Conservation (phyloP, 2,113 vertebrate genomes). For the Patagioenas fasciata region DNA sequence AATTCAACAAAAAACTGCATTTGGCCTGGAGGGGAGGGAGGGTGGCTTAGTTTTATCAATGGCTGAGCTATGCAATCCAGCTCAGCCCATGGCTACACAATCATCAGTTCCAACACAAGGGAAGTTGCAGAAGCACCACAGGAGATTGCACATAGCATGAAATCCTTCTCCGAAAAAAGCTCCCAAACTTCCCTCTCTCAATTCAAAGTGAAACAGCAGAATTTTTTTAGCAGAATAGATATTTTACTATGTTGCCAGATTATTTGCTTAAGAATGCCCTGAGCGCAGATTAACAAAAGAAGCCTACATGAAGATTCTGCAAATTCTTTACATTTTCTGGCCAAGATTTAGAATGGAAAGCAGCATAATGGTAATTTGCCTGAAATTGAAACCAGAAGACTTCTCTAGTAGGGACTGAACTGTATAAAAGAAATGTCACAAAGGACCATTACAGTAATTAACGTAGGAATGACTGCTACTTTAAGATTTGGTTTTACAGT, state of each 20-base stretch:
- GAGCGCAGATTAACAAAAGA: slow-evolving; percentile 14
- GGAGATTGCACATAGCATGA: background rate
- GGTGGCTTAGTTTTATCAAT: background rate
- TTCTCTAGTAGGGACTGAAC: background rate
- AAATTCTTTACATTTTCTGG: slow-evolving; percentile 57
- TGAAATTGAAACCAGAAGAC: slow-evolving; percentile 40
- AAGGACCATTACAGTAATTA: background rate
- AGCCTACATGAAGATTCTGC: slow-evolving; percentile 16
- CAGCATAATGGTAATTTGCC: background rate
- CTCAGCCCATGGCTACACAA: background rate
- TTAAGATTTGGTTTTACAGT: background rate
- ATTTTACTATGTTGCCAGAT: background rate
- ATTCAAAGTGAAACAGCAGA: background rate
- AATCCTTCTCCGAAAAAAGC: background rate
- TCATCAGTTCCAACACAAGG: background rate
- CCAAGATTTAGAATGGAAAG: background rate
- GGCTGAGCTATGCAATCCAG: background rate
- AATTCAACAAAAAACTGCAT: background rate
- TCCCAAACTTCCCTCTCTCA: background rate
- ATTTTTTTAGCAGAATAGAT: background rate
- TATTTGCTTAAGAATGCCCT: background rate
- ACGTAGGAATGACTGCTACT: background rate
- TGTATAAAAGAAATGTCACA: background rate
- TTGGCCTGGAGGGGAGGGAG: background rate
- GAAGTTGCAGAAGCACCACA: background rate